Evolutionary conservation across 2,888 invertebrate genomes (phyloP), one percentile per base, ranked within the genome.

Genomic region (Troides aeacus): DNA sequence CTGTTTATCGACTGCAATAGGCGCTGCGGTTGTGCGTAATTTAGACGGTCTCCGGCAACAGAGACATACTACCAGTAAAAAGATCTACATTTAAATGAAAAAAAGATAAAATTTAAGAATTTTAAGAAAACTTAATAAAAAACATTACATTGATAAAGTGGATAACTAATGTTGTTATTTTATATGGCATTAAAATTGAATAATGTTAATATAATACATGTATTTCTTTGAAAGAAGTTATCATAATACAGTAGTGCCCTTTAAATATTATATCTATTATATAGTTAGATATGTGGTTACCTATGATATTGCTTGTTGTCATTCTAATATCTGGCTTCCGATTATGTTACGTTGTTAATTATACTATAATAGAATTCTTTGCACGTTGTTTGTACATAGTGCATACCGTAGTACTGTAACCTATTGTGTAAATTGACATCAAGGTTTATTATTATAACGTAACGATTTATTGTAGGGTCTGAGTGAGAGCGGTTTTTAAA

Each of bases 311-410:
- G 4, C 57, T 58, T 58, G 57, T 60, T 21, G 21, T 39, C 61
- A 61, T 61, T 61, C 39, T 60, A 24, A 58, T 8, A 1, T n/a
- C 57, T 23, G 3, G 57, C 21, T 58, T 58, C 57, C 57, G 6
- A 24, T 58, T 46, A 58, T 6, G 42, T 65, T 65, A 39, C 42
- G 42, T 65, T 65, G 65, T 59, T 65, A 6, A 3, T 21, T 39
- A 39, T 24, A 42, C 8, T 17, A 30, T 36, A 58, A 46, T 59
- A 57, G 60, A 66, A 67, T 61, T 62, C 62, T 24, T 53, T 24
- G 39, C 21, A 66, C 18, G 61, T 61, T 57, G 66, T 57, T 62
- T 56, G 23, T 56, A 50, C 21, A 53, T 39, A 39, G 8, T 18
- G 53, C 24, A 53, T 63, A 23, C 23, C 62, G 18, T 36, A 18